Base-by-base conservation (phyloP, 1,140 invertebrate species). In the Rhynchophorus ferrugineus region DNA sequence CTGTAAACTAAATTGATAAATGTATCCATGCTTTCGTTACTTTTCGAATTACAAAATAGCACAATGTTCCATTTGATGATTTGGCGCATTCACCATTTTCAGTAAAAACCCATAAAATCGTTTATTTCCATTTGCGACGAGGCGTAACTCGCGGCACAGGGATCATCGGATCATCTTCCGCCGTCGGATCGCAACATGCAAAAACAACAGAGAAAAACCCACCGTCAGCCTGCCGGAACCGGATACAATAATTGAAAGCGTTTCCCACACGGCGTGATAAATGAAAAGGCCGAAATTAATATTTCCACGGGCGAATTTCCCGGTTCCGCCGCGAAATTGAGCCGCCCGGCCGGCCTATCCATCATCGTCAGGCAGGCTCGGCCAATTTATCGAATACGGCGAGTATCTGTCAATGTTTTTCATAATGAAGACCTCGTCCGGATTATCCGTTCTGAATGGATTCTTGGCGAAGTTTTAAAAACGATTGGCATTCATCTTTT, bases 261-360 rank as follows among this genome's bases (percentile, higher is more conserved):
- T 44, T 37, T 21, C 49, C 20, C 43, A 41, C 41, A 52, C 41
- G 42, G 49, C 38, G 49, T 52, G 49, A 52, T 52, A 52, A 52
- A 52, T 52, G 49, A 44, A 52, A 44, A 52, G n/a, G 49, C 49
- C 29, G 49, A 52, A 52, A 52, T 52, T 52, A 52, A 52, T 52
- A 52, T 52, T 38, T 44, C 49, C 47, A 17, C 21, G 13, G 49
- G 44, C 44, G 49, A 52, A 52, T 44, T 52, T 44, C 41, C 21
- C 49, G 44, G 38, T 41, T 52, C 41, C 29, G 49, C 33, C 44
- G 44, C 44, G 44, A 52, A n/a, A n/a, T n/a, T n/a, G n/a, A n/a
- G n/a, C n/a, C n/a, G n/a, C n/a, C n/a, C 41, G 49, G 43, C 33
- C 49, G 34, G 34, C 24, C 49, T 41, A 52, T 52, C 38, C 33